These are phyloP conservation scores for Eurytoma californica DNA, from an alignment of 2,888 invertebrate genomes.

Conservation along the genomic window DNA sequence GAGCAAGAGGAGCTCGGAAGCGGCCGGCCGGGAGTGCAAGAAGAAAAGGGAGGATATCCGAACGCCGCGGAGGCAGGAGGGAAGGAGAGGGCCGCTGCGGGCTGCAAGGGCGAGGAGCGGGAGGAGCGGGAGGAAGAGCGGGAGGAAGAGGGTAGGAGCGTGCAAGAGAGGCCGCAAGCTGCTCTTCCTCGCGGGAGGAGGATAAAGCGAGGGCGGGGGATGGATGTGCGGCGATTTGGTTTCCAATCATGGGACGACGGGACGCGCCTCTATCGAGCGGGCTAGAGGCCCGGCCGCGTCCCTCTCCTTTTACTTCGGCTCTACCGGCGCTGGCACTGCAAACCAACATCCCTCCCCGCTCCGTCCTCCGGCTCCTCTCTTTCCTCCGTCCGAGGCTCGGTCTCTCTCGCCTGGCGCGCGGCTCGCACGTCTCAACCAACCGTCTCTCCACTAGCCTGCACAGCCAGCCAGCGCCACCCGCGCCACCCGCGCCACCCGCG, in stretches of 20 bases:
- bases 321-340: slow-evolving; percentile 32
- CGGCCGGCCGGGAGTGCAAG: slow-evolving; percentile 1
- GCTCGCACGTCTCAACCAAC: slow-evolving; percentile 54
- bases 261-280: slow-evolving; percentile 75
- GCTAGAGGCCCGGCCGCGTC: slow-evolving; percentile 60
- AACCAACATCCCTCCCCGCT: slow-evolving; percentile 48
- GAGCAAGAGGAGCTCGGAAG: slow-evolving; percentile 32
- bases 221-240: slow-evolving; percentile 76
- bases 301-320: slow-evolving; percentile 59
- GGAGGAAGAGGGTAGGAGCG: slow-evolving; percentile 60
- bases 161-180: slow-evolving; percentile 32
- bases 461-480: slow-evolving; percentile 39
- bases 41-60: too few relatives aligned
- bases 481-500: slow-evolving; percentile 25
- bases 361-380: slow-evolving; percentile 58
- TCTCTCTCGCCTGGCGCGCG: slow-evolving; percentile 57
- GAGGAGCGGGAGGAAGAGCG: slow-evolving; percentile 63
- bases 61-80: not conserved
- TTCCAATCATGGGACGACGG: slow-evolving; percentile 75
- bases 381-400: slow-evolving; percentile 32
- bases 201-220: slow-evolving; percentile 61
- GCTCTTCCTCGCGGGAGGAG: slow-evolving; percentile 25
- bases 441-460: slow-evolving; percentile 41
- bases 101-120: slow-evolving; percentile 61
- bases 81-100: slow-evolving; percentile 39